These are phyloP conservation scores for Radopholus similis DNA, from an alignment of 1,140 invertebrate species.

Conservation along the genomic window DNA sequence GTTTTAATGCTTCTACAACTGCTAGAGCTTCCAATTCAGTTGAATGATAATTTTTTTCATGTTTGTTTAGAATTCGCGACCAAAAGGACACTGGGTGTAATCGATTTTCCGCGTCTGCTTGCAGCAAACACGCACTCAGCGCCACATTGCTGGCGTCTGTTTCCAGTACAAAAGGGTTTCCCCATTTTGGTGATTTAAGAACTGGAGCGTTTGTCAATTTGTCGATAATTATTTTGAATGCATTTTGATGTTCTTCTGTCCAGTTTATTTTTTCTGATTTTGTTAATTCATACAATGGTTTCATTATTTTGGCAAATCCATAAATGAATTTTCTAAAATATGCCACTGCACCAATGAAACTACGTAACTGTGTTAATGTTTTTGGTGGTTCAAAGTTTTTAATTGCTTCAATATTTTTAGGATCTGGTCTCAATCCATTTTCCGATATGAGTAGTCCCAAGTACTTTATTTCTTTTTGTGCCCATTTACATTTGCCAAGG, in stretches of 20 bases:
- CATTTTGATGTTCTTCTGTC: neutral
- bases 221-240: slow-evolving; percentile 27
- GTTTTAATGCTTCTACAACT: neutral
- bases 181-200: slow-evolving; percentile 20
- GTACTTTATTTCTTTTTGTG: slow-evolving; percentile 20
- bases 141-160: no score
- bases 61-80: slow-evolving; percentile 17
- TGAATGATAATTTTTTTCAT: slow-evolving; percentile 19
- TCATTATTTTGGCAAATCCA: slow-evolving; percentile 22
- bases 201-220: slow-evolving; percentile 27
- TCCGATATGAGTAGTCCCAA: slow-evolving; percentile 22
- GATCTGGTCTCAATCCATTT: slow-evolving; percentile 24
- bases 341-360: slow-evolving; percentile 24
- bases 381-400: slow-evolving; percentile 15
- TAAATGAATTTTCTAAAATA: slow-evolving; percentile 34
- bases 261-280: slow-evolving; percentile 17
- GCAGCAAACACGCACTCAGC: no score
- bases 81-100: slow-evolving; percentile 25
- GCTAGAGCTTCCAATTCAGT: slow-evolving; percentile 25
- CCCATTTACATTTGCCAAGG: slow-evolving; percentile 18
- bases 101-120: no score
- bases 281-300: slow-evolving; percentile 27
- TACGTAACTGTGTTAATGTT: slow-evolving; percentile 23
- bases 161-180: slow-evolving; percentile 27
- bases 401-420: slow-evolving; percentile 14